Base-by-base conservation (phyloP, 2,888 invertebrate species). In the Pasiphila rectangulata region DNA sequence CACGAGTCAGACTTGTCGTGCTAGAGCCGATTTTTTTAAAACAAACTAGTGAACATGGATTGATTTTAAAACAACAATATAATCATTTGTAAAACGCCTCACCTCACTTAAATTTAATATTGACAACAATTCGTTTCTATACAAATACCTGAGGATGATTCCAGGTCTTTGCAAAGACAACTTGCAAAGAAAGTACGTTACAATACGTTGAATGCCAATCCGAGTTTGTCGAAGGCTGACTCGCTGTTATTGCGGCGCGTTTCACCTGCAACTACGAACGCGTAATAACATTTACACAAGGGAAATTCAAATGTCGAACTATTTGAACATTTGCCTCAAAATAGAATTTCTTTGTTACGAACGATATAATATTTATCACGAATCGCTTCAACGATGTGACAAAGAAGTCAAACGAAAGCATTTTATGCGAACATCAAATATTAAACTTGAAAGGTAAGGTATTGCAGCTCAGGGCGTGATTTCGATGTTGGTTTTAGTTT, bases 291-390 rank as follows among this genome's bases (percentile, higher is more conserved):
- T 85, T 85, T 85, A 83, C 85, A 82, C 85, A 79, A 60, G 85
- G 83, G 83, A 86, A 85, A 85, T 85, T 80, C 84, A 79, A 82
- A 84, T 79, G 77, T 84, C 84, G 79, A 85, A 86, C 83, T 85
- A 83, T 83, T 84, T 82, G 83, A 77, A 74, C 78, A 69, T 83
- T 83, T 80, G 73, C 72, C 77, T 82, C 72, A 79, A 83, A 80
- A 85, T 82, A 75, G 81, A 82, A 83, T 83, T 83, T 83, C 80
- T 83, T 83, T 85, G 80, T 82, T 72, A 74, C 75, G 70, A 72
- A 76, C 78, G 73, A 82, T 85, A 81, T 48, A 82, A 83, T 86
- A 82, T 83, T 83, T 52, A 52, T 52, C 45, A 42, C 41, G 41
- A 45, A 42, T 43, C 52, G 72, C 69, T 81, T 75, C 76, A 82